Base-by-base conservation (phyloP, 1,140 invertebrate species). In the Heliconius hewitsoni region DNA sequence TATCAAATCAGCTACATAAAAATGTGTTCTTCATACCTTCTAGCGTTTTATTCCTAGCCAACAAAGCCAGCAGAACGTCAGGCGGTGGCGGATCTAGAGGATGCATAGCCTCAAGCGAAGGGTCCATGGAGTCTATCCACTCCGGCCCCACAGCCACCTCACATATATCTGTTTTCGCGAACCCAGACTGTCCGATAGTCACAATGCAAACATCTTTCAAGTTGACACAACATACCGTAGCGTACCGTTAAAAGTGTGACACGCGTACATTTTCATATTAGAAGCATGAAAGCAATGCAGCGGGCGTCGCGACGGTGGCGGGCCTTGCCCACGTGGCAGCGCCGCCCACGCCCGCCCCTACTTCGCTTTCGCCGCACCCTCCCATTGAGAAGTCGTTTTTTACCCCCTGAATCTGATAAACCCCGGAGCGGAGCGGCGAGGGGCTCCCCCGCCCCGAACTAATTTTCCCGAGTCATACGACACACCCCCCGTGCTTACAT, bases 41-140 rank as follows among this genome's bases (percentile, higher is more conserved):
- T 13, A 98, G 95, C 81, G 97, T 97, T 93, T 98, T 98, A 94
- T 98, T 98, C 87, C 97, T 96, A 23, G 97, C 97, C 60, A 98
- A 95, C 34, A 98, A 95, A 2, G 97, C 97, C 5, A 98, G 95
- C 39, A 98, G 95, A 72, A 98, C 97, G 88, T 98, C 97, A n/a
- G 97, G 95, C 76, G 95, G 93, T 37, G 95, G 95, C 89, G 95
- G 95, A 80, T 95, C 94, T 79, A 96, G 93, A 73, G 95, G 89
- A 80, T 94, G 92, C 92, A 94, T 87, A 80, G 90, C 82, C 71
- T 90, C 91, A 76, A 91, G 82, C 42, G 85, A 81, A 39, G 88
- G 85, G 82, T 89, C 92, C 90, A 91, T 91, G 79, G 86, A 85
- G 73, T 76, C 86, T 79, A 89, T 86, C 77, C 89, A 84, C 77